Percentiles rank a stretch among this genome's conserved stretches.
Conservation (phyloP, 2,113 vertebrate genomes). For the Daphoenositta chrysoptera region DNA sequence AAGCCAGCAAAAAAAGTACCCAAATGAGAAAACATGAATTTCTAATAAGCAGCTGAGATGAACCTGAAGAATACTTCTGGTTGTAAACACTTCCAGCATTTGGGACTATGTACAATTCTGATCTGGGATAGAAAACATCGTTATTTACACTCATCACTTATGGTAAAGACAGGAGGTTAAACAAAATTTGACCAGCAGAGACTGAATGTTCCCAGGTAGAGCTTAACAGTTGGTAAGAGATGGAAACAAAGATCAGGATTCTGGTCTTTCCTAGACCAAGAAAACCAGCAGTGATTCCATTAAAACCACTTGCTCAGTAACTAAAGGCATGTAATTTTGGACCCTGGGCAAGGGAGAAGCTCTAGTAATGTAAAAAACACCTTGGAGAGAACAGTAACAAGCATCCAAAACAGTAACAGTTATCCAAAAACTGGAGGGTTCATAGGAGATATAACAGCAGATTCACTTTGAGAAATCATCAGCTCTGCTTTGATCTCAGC, state of each 20-base stretch:
- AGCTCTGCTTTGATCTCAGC: neutral
- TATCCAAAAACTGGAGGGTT: neutral
- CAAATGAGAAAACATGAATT: neutral
- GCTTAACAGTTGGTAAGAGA: neutral
- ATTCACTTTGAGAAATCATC: neutral
- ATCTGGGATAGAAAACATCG: neutral
- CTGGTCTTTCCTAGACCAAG: neutral
- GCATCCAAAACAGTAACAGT: no score
- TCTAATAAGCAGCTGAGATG: neutral
- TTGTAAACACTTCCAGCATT: neutral
- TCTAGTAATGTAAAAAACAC: neutral
- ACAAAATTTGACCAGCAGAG: neutral
- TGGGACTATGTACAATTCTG: neutral
- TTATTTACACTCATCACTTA: neutral
- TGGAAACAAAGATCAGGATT: neutral
- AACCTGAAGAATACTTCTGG: neutral
- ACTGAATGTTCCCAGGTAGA: neutral
- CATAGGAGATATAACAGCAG: neutral
- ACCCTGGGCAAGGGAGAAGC: neutral
- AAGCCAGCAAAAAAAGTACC: neutral
- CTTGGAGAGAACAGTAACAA: neutral
- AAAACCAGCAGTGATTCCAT: neutral
- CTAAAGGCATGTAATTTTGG: neutral
- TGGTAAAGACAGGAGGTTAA: neutral
- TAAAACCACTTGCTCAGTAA: neutral